phyloP scores from a whole-genome alignment of 2,113 vertebrate species.

The Pyrgilauda ruficollis region DNA sequence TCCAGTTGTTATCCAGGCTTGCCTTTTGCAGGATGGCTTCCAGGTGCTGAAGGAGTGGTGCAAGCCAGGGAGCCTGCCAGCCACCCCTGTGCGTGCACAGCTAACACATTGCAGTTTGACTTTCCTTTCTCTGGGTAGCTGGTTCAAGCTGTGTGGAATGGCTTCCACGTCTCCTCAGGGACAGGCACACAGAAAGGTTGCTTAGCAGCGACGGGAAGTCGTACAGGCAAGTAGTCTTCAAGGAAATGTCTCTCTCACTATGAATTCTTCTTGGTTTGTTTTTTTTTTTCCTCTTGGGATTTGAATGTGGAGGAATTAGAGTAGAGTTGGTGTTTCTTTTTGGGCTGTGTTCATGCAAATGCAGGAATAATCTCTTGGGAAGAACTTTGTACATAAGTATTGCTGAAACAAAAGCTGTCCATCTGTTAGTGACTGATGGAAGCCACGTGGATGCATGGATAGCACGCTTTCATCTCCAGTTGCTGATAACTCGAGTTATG shows the following conservation, averaged over 20 bases:
- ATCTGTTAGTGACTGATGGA: background rate
- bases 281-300: background rate
- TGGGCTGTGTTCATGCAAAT: background rate
- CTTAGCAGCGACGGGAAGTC: background rate
- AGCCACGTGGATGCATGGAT: accelerated
- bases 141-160: background rate
- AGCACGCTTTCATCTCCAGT: background rate
- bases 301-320: background rate
- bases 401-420: background rate
- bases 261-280: background rate
- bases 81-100: background rate
- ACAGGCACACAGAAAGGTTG: background rate
- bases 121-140: background rate
- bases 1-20: background rate
- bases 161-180: accelerated
- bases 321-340: background rate
- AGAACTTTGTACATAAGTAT: background rate
- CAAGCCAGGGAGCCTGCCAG: background rate
- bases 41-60: background rate
- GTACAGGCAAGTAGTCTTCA: background rate
- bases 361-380: background rate
- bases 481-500: background rate
- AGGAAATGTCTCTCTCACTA: background rate
- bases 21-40: background rate
- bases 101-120: accelerated